Base-by-base conservation (phyloP, 1,140 invertebrate species). In the Neoseiulus cucumeris region DNA sequence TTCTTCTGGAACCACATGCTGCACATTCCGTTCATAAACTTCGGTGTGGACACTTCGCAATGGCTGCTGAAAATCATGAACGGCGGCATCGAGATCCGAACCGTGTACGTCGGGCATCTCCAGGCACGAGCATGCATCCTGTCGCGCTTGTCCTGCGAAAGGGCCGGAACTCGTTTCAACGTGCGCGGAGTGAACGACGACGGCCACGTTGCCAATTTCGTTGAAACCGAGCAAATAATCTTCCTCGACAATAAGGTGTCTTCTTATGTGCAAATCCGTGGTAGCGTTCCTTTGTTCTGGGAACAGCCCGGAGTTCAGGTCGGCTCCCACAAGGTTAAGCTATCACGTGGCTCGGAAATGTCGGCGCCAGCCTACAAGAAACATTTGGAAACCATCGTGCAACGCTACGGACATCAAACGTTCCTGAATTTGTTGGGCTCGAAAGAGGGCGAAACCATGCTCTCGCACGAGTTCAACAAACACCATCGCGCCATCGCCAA, bases 251-350 rank as follows among this genome's bases (percentile, higher is more conserved):
- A 80, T 33, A 71, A 87, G 71, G 86, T 82, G 33, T 71, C 75
- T 12, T 83, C 82, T 2, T 82, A 79, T 72, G 72, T 84, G 17
- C 80, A 84, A 72, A 96, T 90, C 0, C 81, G 95, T 70, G 95
- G 95, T 0, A 98, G 93, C 0, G 91, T 99, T 7, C 94, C 94
- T 2, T 76, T 98, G 9, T 98, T 98, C 77, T 98, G 94, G 91
- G 95, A 98, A 75, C 95, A 98, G 73, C 92, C 94, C 0, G 95
- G 95, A n/a, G 85, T 98, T 17, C 92, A 98, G 78, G 91, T 99
- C 33, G 96, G 96, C 0, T 94, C 93, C 7, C 96, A 99, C 75
- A 98, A 97, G 81, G 90, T 99, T 0, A 89, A 91, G 77, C 85
- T 98, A 76, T 96, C 92, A 0, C 80, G 93, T 59, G 91, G 93